Evolutionary conservation across 30 jellyfish, hydroid and myxozoan genomes (phyloP).

Genomic region (Sanderia malayensis): DNA sequence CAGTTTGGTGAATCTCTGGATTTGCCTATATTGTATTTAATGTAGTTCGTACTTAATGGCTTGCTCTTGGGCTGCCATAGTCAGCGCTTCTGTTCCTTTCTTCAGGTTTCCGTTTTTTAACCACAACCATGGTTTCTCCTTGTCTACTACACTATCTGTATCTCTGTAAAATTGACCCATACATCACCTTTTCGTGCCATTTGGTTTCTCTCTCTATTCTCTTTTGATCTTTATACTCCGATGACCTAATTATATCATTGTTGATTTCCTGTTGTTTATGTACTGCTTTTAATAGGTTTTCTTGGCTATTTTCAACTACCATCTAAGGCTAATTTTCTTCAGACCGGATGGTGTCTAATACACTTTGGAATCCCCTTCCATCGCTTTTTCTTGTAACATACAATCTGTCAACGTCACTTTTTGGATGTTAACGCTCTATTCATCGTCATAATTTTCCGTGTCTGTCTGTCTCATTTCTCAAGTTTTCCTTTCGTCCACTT

Average conservation of each 20-base stretch:
- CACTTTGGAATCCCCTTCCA: not conserved
- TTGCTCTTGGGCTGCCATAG: constrained; percentile 33
- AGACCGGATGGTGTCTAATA: not conserved
- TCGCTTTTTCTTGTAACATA: not conserved
- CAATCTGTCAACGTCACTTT: not conserved
- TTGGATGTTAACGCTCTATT: constrained; percentile 2
- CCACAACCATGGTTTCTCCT: not conserved
- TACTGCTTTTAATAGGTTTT: not conserved
- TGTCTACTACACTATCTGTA: not conserved
- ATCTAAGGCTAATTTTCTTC: not conserved
- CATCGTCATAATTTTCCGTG: no score
- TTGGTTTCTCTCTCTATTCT: not conserved
- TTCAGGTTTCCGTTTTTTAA: constrained; percentile 12
- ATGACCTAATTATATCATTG: not conserved
- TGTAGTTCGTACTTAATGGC: constrained; percentile 4
- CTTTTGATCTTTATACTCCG: not conserved
- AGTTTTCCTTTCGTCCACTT: no score
- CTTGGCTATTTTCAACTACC: not conserved
- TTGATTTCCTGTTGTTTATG: no score
- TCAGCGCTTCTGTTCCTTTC: constrained; percentile 23
- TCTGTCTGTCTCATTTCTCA: no score
- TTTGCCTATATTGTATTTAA: constrained; percentile 19
- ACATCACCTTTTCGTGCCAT: no score
- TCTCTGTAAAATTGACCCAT: no score
- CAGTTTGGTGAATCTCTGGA: constrained; percentile 11